Evolutionary conservation across 2,797 vertebrate genomes (phyloP), one percentile per base, ranked within the genome.

Genomic region (Darevskia mixta): DNA sequence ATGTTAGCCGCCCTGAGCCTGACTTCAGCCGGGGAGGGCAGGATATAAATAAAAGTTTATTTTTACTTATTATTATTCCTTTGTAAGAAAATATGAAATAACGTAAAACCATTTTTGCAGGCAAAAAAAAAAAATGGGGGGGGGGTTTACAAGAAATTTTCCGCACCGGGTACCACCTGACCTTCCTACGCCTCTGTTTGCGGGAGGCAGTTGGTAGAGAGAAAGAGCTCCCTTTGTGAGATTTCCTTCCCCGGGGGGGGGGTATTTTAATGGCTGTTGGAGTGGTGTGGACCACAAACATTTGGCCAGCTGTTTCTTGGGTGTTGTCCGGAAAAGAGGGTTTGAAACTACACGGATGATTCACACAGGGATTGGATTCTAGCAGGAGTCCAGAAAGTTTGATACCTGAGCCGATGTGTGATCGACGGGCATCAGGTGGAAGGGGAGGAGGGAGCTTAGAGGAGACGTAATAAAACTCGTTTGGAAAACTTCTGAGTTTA

Each of bases 391-490:
- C 79, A 90, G 86, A 88, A 90, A 82, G 77, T 88, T 82, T 90
- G 69, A 85, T 81, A 91, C 86, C 88, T 88, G 88, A 93, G 91
- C 87, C 92, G 83, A 89, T 94, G 93, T 88, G 92, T 87, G 89
- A 93, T 92, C 92, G 88, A 82, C 67, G 38, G 8, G 18, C 35
- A 8, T 82, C 87, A 89, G 87, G 82, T 77, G 67, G 87, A 75
- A 92, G 75, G 83, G n/a, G 0, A 88, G 58, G 15, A 4, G 58
- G 18, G 18, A 23, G 15, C 58, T 88, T 81, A 82, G 89, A 75
- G 83, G 83, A 88, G 84, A 81, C 82, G 87, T 61, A 25, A 38
- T 81, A 81, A 88, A 83, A 88, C 91, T 0, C 72, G 86, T 88
- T 66, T 4, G 43, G 86, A 86, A 79, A 83, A 82, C 81, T 88